These are phyloP conservation scores for Paramormyrops kingsleyae DNA, from an alignment of 2,113 vertebrate genomes.

Conservation along the genomic window DNA sequence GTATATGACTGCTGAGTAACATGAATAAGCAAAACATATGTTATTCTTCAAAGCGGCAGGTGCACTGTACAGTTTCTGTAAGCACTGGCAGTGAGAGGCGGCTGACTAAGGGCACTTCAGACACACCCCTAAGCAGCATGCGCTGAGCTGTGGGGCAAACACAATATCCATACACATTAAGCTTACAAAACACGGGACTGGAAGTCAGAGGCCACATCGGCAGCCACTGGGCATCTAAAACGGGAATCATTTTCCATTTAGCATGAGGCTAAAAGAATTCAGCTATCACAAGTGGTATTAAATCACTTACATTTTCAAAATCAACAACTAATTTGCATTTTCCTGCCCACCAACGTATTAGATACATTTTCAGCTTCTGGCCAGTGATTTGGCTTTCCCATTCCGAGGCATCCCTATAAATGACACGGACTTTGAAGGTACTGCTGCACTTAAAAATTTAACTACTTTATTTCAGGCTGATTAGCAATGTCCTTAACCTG, in stretches of 20 bases:
- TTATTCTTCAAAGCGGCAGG: background rate
- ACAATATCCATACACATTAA: background rate
- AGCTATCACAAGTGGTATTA: background rate
- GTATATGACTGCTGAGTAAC: background rate
- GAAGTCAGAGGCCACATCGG: background rate
- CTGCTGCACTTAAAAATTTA: background rate
- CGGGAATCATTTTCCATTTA: background rate
- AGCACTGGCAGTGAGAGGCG: background rate
- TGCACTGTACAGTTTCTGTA: background rate
- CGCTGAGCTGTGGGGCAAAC: background rate
- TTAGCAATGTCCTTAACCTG: slow-evolving; percentile 1
- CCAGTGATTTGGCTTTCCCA: background rate
- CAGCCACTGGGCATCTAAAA: background rate
- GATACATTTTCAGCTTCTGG: background rate
- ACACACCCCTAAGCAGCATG: background rate
- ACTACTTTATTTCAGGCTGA: background rate
- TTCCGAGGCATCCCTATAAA: background rate
- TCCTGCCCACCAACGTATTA: background rate
- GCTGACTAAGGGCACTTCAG: background rate
- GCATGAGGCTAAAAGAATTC: background rate
- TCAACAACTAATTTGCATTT: background rate
- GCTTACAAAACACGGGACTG: background rate
- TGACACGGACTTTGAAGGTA: background rate
- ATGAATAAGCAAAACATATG: background rate
- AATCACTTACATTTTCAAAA: background rate